Evolutionary conservation across 2,888 invertebrate species (phyloP), one percentile per base, ranked within the genome.

Genomic region (Sepioteuthis lessoniana): DNA sequence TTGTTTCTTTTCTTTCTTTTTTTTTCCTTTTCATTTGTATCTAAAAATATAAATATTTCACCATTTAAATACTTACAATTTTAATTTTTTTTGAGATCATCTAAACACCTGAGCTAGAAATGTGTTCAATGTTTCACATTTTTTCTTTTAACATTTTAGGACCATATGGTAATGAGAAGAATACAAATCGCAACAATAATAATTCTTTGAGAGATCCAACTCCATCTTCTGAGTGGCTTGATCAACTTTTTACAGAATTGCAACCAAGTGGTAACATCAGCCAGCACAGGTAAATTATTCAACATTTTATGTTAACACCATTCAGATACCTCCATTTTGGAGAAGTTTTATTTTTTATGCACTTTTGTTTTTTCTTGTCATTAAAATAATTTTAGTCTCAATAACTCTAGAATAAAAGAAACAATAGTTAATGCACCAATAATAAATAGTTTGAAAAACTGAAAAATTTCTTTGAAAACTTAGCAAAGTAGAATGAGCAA

Each of bases 211-310:
- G n/a, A 76, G n/a, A 76, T n/a, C n/a, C 76, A 76, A 76, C 76
- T 76, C n/a, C 76, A n/a, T 76, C 76, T n/a, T n/a, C n/a, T 76
- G 76, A 76, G 76, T 76, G 76, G 76, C n/a, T 76, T 21, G 76
- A 76, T 76, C 76, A 76, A n/a, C n/a, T 76, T 76, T 16, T 76
- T 76, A 76, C 25, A 21, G 76, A 76, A 21, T 35, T 76, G n/a
- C 76, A 76, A 76, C 76, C 76, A 76, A 76, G n/a, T 76, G 76
- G 76, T 13, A n/a, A 76, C 16, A 76, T 76, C n/a, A 76, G n/a
- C 35, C 76, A 76, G 13, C 76, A 76, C 35, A 76, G 76, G 76
- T 76, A 76, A 47, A n/a, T 76, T 76, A 76, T 76, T 76, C 4
- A 10, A 35, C n/a, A 76, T n/a, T 35, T 76, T n/a, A 35, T 76